Percentiles rank a stretch among this genome's conserved stretches.
Evolutionary conservation across 2,888 invertebrate genomes (phyloP).

Genomic region (Drosophila anomalata): DNA sequence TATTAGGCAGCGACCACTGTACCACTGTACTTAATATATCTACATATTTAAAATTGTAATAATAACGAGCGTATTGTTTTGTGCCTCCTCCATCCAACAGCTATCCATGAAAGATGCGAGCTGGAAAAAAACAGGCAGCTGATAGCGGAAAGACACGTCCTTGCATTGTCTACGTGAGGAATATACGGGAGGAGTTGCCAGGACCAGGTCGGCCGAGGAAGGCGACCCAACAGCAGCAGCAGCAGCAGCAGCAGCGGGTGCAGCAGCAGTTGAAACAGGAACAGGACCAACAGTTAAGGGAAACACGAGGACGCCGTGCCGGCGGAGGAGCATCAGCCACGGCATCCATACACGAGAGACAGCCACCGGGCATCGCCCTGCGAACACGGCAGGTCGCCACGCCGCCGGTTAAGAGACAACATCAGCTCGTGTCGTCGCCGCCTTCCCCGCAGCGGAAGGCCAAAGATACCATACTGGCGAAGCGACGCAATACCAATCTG

Average conservation of each 20-base stretch:
- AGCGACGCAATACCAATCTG: conserved; percentile 22
- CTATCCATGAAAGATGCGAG: conserved; percentile 80
- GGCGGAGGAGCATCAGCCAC: neutral
- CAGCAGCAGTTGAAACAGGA: neutral
- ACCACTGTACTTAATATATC: neutral
- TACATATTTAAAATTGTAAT: neutral
- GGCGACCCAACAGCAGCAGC: conserved; percentile 29
- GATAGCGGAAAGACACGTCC: conserved; percentile 79
- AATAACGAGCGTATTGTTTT: conserved; percentile 2
- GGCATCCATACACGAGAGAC: conserved; percentile 15
- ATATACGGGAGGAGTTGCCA: conserved; percentile 58
- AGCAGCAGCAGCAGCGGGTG: conserved; percentile 22
- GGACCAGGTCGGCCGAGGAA: conserved; percentile 12
- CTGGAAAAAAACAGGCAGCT: conserved; percentile 73
- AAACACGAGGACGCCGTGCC: conserved; percentile 20
- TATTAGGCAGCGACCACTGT: conserved; percentile 1
- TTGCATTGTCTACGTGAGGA: conserved; percentile 82
- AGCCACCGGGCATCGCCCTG: neutral
- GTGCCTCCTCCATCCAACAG: conserved; percentile 34
- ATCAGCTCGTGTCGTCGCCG: neutral
- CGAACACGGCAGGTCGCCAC: conserved; percentile 10
- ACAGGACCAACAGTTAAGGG: conserved; percentile 2
- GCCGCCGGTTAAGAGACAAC: neutral
- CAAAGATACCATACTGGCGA: neutral
- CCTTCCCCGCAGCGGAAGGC: conserved; percentile 2